Evolutionary conservation across 92 coral and sea anemone species (phyloP).

Genomic region (Chrysogorgia sp.): DNA sequence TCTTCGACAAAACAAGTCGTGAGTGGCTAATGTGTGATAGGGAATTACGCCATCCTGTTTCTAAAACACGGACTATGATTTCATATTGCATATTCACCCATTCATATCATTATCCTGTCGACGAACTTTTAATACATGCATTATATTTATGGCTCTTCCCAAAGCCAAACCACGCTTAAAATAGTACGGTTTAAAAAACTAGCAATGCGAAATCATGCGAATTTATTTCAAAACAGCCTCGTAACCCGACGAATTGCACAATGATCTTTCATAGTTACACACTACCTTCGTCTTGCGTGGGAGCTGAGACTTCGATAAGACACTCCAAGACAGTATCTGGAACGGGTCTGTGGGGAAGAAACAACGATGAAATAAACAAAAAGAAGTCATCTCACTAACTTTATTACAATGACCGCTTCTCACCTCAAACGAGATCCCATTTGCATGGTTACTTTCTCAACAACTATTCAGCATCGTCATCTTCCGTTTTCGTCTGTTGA

Average conservation of each 20-base stretch:
- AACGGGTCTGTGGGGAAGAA: constrained; percentile 61
- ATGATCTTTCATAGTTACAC: constrained; percentile 22
- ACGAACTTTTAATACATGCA: no score
- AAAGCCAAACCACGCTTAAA: no score
- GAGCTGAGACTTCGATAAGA: constrained; percentile 90
- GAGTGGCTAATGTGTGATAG: no score
- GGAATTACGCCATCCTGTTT: no score
- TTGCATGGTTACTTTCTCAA: constrained; percentile 29
- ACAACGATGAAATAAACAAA: constrained; percentile 1
- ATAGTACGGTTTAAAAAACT: no score
- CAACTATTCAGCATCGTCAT: constrained; percentile 14
- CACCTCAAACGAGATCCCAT: constrained; percentile 99
- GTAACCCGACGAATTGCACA: neutral
- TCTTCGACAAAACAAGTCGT: no score
- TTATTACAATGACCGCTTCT: neutral
- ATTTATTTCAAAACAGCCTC: neutral
- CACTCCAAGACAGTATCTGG: constrained; percentile 90
- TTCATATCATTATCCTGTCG: no score
- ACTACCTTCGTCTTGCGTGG: constrained; percentile 47
- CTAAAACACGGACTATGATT: no score
- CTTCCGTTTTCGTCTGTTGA: constrained; percentile 37
- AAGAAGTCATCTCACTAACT: neutral
- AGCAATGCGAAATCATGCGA: no score
- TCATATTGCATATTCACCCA: no score
- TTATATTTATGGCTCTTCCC: no score